Evolutionary conservation across 2,113 vertebrate genomes (phyloP), one percentile per base, ranked within the genome.

Genomic region (Brachirus orientalis): DNA sequence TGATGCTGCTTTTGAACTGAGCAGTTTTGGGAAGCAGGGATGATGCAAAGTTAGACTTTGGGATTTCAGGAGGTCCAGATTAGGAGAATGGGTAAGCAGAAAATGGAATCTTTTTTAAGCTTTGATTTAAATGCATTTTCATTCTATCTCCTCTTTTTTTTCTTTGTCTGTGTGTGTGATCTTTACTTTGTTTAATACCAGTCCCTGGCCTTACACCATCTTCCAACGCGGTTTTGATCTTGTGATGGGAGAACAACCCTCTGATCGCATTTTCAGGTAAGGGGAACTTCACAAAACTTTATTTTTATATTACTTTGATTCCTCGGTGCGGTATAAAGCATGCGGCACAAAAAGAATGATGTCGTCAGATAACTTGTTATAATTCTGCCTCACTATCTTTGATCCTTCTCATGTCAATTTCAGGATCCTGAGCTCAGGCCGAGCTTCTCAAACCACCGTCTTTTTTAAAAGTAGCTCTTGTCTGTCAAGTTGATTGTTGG

Each of bases 241-340:
- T 89, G 98, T 98, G 84, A 94, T 99, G 92, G 98, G 98, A 1
- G 98, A 99, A 87, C 98, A 99, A 77, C 97, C 98, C 6, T 98
- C 98, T 4, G 98, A 99, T 93, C 98, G 98, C 85, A 99, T 99
- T 85, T 99, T 99, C 92, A 96, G 98, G 98, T 99, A 89, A 93
- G 91, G 58, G 47, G 10, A 78, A 73, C 69, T 75, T 75, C 53
- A 80, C 43, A 79, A 52, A 83, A 83, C 69, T 72, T 62, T 75
- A 28, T 70, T 85, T 80, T 37, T 28, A 46, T 72, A 20, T 10
- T 3, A 19, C 53, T 58, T 10, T 36, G 41, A 19, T 50, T 71
- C 51, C 63, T 3, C 19, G 6, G 2, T 7, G 44, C 55, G 33
- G 59, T 28, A 28, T 28, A 28, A 28, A 28, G n/a, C n/a, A n/a